Conservation (phyloP, 2,888 invertebrate species). For the Idaea aversata region DNA sequence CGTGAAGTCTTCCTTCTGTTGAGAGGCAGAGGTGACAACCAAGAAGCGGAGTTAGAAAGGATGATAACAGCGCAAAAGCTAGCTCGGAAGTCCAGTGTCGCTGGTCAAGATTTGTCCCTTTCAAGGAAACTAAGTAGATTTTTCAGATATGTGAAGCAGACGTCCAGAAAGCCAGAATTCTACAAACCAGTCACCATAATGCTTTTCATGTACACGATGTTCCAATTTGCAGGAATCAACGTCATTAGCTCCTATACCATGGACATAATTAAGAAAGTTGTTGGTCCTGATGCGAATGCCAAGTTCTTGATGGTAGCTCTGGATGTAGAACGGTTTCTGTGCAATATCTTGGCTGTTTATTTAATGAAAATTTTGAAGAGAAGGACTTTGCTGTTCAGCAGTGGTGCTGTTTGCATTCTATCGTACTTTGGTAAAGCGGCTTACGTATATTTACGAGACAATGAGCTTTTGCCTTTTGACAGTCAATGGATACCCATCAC, state of each 20-base stretch:
- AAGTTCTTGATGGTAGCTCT: conserved; percentile 83
- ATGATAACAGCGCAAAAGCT: conserved; percentile 68
- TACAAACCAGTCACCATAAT: conserved; percentile 81
- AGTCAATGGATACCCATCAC: conserved; percentile 72
- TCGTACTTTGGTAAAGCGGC: conserved; percentile 79
- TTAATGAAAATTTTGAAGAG: conserved; percentile 81
- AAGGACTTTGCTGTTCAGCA: conserved; percentile 80
- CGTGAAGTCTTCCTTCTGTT: conserved; percentile 79
- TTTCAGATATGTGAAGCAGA: conserved; percentile 47
- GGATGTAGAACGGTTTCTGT: conserved; percentile 81
- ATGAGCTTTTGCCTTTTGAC: conserved; percentile 49
- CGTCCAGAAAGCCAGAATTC: conserved; percentile 75
- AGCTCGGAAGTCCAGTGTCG: conserved; percentile 54
- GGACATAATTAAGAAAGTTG: conserved; percentile 80
- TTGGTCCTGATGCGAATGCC: conserved; percentile 81
- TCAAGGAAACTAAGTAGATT: conserved; percentile 39
- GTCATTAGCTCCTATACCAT: conserved; percentile 85
- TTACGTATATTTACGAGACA: conserved; percentile 62
- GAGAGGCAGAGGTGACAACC: conserved; percentile 67
- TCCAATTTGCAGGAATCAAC: conserved; percentile 86
- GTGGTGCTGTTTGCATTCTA: conserved; percentile 79
- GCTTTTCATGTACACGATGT: conserved; percentile 82
- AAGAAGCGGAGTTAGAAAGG: conserved; percentile 66
- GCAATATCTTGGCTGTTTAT: conserved; percentile 81
- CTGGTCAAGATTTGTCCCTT: conserved; percentile 43